phyloP scores from a whole-genome alignment of 2,113 vertebrate species.

The Pipa parva region DNA sequence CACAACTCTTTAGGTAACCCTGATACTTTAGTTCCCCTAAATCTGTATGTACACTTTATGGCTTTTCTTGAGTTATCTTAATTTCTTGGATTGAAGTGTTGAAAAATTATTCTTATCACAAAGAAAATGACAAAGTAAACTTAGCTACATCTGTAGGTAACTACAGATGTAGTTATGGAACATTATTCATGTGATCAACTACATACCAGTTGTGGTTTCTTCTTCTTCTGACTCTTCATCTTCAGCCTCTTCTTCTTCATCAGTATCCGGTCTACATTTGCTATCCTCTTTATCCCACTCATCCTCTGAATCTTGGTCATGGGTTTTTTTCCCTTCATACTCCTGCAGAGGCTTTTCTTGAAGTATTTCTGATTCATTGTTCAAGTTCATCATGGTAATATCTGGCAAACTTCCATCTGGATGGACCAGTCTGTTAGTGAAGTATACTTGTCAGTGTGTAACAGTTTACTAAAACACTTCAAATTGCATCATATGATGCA shows the following conservation, averaged over 20 bases:
- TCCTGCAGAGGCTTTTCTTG: slow-evolving; percentile 55
- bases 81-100: too few species aligned
- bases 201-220: slow-evolving; percentile 80
- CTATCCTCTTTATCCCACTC: slow-evolving; percentile 57
- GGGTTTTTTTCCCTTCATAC: slow-evolving; percentile 51
- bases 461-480: too few species aligned
- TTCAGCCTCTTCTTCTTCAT: slow-evolving; percentile 53
- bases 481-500: too few species aligned
- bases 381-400: slow-evolving; percentile 82
- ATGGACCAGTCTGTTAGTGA: slow-evolving; percentile 78
- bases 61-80: too few species aligned
- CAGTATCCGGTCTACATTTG: slow-evolving; percentile 62
- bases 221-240: slow-evolving; percentile 71
- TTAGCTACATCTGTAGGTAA: too few species aligned
- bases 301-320: slow-evolving; percentile 57
- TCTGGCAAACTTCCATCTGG: slow-evolving; percentile 91
- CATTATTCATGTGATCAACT: neutral
- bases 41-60: too few species aligned
- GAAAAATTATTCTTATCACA: too few species aligned
- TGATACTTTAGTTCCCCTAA: too few species aligned
- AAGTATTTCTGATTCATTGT: slow-evolving; percentile 61
- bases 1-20: too few species aligned
- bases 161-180: too few species aligned
- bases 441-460: neutral
- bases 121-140: too few species aligned